These are phyloP conservation scores for Forficula auricularia DNA, from an alignment of 1,140 invertebrate genomes.

Conservation along the genomic window DNA sequence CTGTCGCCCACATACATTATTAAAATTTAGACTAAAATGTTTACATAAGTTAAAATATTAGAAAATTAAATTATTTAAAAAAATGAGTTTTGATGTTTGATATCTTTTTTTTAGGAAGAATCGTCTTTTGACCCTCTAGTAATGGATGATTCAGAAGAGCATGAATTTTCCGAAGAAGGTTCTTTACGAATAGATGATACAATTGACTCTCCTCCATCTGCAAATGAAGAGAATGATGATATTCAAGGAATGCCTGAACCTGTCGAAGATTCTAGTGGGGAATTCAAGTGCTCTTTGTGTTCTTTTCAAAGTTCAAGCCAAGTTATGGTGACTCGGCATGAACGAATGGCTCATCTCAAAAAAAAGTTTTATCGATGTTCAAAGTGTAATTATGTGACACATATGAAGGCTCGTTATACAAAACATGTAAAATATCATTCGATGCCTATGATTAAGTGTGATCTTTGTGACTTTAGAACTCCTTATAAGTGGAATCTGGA, in stretches of 20 bases:
- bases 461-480: slow-evolving; percentile 79
- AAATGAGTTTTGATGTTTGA: too few species aligned
- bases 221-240: too few species aligned
- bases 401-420: slow-evolving; percentile 73
- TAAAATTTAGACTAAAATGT: too few species aligned
- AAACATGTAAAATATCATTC: slow-evolving; percentile 90
- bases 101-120: background rate
- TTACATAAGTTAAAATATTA: too few species aligned
- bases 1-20: too few species aligned
- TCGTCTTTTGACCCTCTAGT: slow-evolving; percentile 1
- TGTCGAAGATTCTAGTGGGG: background rate
- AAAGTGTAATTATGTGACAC: slow-evolving; percentile 78
- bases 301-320: slow-evolving; percentile 22
- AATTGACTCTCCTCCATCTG: too few species aligned
- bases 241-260: too few species aligned
- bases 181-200: background rate
- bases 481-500: slow-evolving; percentile 88
- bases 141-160: slow-evolving; percentile 2
- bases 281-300: slow-evolving; percentile 24
- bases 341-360: slow-evolving; percentile 28
- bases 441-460: slow-evolving; percentile 85
- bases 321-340: slow-evolving; percentile 25
- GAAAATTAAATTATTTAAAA: too few species aligned
- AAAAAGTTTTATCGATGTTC: slow-evolving; percentile 60
- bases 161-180: background rate